phyloP scores from a whole-genome alignment of 2,113 vertebrate species.

The Papio anubis region DNA sequence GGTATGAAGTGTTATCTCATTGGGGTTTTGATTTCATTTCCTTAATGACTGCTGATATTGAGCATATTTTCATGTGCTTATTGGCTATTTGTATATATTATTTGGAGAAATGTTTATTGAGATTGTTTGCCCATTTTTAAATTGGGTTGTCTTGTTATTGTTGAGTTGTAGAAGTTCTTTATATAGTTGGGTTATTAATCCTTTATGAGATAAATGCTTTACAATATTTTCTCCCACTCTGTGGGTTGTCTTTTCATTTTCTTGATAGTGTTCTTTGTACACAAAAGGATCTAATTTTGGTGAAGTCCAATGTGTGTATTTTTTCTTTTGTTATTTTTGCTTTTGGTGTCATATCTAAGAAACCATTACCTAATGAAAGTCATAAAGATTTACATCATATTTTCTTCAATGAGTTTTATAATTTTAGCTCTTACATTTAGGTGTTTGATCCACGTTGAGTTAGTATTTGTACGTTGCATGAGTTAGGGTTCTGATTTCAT shows the following conservation, averaged over 20 bases:
- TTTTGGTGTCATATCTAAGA: neutral
- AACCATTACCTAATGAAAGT: neutral
- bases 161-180: neutral
- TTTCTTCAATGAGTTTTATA: constrained; percentile 34
- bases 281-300: neutral
- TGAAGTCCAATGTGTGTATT: neutral
- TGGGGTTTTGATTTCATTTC: constrained; percentile 10
- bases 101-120: neutral
- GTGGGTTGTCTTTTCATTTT: neutral
- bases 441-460: neutral
- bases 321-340: neutral
- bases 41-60: neutral
- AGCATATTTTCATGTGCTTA: neutral
- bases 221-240: constrained; percentile 6
- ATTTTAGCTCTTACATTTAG: neutral
- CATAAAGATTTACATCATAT: neutral
- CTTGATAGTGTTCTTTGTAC: neutral
- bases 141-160: neutral
- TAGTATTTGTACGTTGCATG: neutral
- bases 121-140: constrained; percentile 24
- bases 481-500: neutral
- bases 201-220: neutral
- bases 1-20: neutral
- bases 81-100: neutral
- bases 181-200: neutral